phyloP scores from a whole-genome alignment of 2,113 vertebrate species.

The Muntiacus muntjak region DNA sequence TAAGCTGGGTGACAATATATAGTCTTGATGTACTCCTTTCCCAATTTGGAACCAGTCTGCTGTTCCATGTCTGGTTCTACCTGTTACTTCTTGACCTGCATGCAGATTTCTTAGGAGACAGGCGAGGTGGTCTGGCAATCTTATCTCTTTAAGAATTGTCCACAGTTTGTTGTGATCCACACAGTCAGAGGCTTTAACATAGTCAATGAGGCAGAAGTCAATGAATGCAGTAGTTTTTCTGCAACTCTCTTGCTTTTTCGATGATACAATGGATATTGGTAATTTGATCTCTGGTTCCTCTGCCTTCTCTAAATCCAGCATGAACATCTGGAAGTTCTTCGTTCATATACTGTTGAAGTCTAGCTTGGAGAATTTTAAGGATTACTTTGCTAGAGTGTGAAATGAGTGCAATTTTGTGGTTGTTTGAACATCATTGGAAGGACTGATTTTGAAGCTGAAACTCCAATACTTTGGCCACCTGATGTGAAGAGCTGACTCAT shows the following conservation, averaged over 20 bases:
- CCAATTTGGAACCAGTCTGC: neutral
- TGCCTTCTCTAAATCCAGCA: neutral
- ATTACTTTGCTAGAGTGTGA: neutral
- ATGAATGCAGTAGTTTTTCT: neutral
- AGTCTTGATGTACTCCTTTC: neutral
- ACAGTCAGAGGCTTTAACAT: neutral
- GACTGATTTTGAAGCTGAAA: too few species aligned
- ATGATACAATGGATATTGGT: neutral
- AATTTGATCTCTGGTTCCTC: neutral
- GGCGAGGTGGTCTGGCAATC: neutral
- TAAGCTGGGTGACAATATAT: neutral
- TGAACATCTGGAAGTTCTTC: neutral
- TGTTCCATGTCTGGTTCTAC: neutral
- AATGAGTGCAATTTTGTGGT: neutral
- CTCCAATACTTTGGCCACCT: too few species aligned
- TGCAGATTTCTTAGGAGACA: neutral
- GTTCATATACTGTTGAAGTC: neutral
- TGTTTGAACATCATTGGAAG: neutral
- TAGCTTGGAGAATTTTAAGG: neutral
- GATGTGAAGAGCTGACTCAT: too few species aligned
- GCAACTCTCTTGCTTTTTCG: neutral
- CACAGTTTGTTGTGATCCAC: neutral
- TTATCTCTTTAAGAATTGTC: neutral
- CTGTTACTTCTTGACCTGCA: neutral
- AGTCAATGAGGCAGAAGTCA: neutral